Conservation (phyloP, 2,113 vertebrate genomes). For the Pygoscelis adeliae region DNA sequence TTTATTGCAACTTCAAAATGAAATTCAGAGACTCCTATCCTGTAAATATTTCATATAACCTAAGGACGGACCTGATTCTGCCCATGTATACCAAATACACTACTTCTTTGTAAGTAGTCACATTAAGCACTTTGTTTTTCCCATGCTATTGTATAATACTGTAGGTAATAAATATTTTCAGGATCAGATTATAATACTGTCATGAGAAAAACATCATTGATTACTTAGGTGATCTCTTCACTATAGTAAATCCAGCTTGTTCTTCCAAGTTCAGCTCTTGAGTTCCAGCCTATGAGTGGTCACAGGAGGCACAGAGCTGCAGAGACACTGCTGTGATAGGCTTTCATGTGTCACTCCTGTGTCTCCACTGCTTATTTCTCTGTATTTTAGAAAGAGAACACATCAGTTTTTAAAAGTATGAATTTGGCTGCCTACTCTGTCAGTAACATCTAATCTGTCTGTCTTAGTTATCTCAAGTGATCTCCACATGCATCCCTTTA, state of each 20-base stretch:
- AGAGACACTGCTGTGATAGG: not conserved
- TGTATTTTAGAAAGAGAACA: not conserved
- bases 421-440: not conserved
- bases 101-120: not conserved
- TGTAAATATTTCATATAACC: not conserved
- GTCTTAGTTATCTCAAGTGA: not conserved
- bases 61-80: not conserved
- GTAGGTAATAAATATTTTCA: not conserved
- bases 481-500: not conserved
- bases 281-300: not conserved
- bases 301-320: not conserved
- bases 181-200: not conserved
- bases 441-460: not conserved
- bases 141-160: not conserved
- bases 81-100: not conserved
- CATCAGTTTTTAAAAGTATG: not conserved
- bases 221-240: not conserved
- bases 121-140: not conserved
- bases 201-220: not conserved
- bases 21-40: not conserved
- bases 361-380: not conserved
- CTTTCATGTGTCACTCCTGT: not conserved
- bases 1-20: not conserved
- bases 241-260: not conserved
- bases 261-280: not conserved